Base-by-base conservation (phyloP, 92 coral and sea anemone species). In the Umimayanthus chanpuru region DNA sequence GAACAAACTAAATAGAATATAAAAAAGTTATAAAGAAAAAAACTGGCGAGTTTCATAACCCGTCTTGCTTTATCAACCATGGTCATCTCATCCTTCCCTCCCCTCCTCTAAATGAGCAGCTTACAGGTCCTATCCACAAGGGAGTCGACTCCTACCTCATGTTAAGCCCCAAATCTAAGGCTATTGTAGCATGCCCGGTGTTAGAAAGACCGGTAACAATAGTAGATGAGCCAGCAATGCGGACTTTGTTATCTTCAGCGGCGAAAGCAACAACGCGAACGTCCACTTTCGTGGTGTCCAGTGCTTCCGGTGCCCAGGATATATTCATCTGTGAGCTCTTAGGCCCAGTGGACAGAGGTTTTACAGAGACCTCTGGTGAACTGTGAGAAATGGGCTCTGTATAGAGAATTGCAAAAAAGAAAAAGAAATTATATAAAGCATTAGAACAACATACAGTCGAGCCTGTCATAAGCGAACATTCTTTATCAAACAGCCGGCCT, bases 221-320 rank as follows among this genome's bases (percentile, higher is more conserved):
- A 32, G 44, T 18, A 14, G 26, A 75, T 9, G 79, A 75, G 53
- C 26, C 79, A 38, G 49, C 23, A 38, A 73, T 32, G 43, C 11
- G 78, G 44, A 73, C 43, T 75, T 40, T 39, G 50, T 43, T 4
- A 1, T 38, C 53, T 3, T 18, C 44, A 43, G 28, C 47, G 53
- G 79, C 40, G 50, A 36, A 75, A 4, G 79, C 44, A 26, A 75
- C 44, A 39, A 75, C 47, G 11, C 41, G 50, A 75, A 75, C 28
- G 18, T 75, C 79, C 16, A 75, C 79, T 40, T 32, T 32, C 29
- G 79, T 9, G 26, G 79, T 39, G 44, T 75, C 50, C 5, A 75
- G 79, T 32, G 44, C 25, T 43, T 75, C 79, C 14, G 79, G 26
- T 38, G 44, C 12, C 79, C 79, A 75, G 15, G 79, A 75, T 75